Evolutionary conservation across 2,113 vertebrate species (phyloP).

Genomic region (Tor tambroides): DNA sequence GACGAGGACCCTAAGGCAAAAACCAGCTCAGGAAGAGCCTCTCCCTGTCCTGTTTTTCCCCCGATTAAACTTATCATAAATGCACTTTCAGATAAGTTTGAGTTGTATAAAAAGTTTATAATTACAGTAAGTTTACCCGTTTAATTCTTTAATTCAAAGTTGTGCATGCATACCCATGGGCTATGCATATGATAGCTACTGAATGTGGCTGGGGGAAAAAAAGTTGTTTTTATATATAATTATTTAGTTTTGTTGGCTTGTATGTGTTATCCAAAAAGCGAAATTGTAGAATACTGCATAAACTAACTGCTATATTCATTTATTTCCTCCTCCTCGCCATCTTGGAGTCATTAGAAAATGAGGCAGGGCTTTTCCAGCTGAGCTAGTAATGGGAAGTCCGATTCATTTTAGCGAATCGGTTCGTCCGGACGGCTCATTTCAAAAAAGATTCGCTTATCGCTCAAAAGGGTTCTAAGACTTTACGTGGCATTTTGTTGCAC

Average conservation of each 20-base stretch:
- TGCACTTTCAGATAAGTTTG: not conserved
- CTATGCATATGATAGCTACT: not conserved
- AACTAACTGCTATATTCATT: not conserved
- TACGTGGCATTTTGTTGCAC: not conserved
- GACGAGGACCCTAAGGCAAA: not conserved
- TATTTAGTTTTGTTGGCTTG: not conserved
- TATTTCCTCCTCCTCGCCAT: not conserved
- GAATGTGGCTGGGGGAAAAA: not conserved
- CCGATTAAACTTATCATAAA: not conserved
- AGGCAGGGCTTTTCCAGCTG: constrained; percentile 8
- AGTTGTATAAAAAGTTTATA: not conserved
- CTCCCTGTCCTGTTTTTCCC: not conserved
- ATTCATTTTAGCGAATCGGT: constrained; percentile 22
- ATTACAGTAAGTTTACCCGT: not conserved
- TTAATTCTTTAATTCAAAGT: not conserved
- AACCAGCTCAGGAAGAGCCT: not conserved
- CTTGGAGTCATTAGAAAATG: not conserved
- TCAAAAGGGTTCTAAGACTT: not conserved
- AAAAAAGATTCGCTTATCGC: not conserved
- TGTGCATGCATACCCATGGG: not conserved
- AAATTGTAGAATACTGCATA: not conserved
- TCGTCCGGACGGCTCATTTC: not conserved
- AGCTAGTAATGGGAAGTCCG: not conserved
- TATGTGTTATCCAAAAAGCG: not conserved
- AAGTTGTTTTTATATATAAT: not conserved